Evolutionary conservation across 1,140 invertebrate species (phyloP).

Genomic region (Anoplophora glabripennis): DNA sequence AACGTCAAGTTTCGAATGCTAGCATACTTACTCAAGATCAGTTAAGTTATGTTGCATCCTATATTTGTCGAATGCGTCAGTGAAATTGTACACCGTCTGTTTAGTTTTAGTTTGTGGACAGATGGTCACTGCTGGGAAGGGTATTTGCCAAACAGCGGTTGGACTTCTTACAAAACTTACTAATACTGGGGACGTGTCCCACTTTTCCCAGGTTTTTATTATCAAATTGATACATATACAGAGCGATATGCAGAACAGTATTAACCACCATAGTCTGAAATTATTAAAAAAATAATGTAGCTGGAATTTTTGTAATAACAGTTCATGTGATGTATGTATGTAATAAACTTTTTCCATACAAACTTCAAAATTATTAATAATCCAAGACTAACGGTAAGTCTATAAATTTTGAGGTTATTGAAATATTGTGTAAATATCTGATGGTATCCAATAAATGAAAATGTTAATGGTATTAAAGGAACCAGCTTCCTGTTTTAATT

Average conservation of each 20-base stretch:
- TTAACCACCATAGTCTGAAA: constrained; percentile 55
- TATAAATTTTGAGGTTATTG: too few relatives aligned
- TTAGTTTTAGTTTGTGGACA: constrained; percentile 53
- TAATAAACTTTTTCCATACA: too few relatives aligned
- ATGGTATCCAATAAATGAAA: too few relatives aligned
- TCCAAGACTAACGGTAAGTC: too few relatives aligned
- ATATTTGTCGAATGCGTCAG: constrained; percentile 38
- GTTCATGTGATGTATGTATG: too few relatives aligned
- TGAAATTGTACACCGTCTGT: constrained; percentile 48
- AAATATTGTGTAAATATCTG: too few relatives aligned
- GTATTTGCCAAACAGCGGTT: constrained; percentile 56
- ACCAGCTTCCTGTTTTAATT: too few relatives aligned
- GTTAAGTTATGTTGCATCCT: constrained; percentile 47
- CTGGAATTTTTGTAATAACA: too few relatives aligned
- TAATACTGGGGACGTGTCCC: constrained; percentile 57
- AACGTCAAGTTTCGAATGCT: too few relatives aligned
- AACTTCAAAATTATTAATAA: too few relatives aligned
- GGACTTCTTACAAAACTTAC: constrained; percentile 57
- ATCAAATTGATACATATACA: constrained; percentile 53
- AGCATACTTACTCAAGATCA: constrained; percentile 53
- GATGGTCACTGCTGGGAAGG: constrained; percentile 58
- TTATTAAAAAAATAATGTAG: not conserved
- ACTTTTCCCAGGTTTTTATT: constrained; percentile 54
- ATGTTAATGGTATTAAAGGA: too few relatives aligned
- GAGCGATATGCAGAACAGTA: constrained; percentile 52